A percentile compares a stretch with the other conserved stretches of the same genome.
Conservation (phyloP, 2,888 invertebrate species). For the Podotricha telesiphe region DNA sequence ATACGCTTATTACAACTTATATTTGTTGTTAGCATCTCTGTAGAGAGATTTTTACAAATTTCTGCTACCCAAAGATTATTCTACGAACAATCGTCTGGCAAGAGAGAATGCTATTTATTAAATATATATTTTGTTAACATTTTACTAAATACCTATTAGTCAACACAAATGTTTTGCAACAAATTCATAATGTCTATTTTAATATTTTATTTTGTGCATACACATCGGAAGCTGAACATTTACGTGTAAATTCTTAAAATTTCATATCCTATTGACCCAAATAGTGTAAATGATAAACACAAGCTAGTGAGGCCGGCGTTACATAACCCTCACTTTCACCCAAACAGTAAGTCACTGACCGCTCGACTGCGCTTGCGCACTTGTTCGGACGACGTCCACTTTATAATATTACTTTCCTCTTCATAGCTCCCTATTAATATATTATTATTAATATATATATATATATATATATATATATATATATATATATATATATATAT, state of each 20-base stretch:
- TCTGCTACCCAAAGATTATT: no score
- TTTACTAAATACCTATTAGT: background rate
- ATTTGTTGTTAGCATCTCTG: no score
- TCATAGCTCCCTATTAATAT: constrained; percentile 8
- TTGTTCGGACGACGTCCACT: background rate
- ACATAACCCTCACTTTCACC: constrained; percentile 51
- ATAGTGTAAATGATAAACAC: constrained; percentile 32
- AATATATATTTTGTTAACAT: no score
- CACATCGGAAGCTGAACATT: background rate
- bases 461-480: no score
- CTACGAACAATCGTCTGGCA: no score
- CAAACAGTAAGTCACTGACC: constrained; percentile 53
- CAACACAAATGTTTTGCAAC: background rate
- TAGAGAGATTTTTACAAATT: no score
- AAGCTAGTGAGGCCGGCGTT: constrained; percentile 21
- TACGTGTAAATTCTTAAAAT: constrained; percentile 21
- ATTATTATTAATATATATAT: no score
- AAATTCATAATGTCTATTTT: no score
- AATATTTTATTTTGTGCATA: background rate
- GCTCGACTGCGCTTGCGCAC: constrained; percentile 28
- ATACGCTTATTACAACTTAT: no score
- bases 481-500: no score
- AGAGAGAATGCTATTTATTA: no score
- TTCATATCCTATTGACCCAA: constrained; percentile 41
- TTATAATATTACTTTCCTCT: background rate